Evolutionary conservation across 2,888 invertebrate genomes (phyloP), one percentile per base, ranked within the genome.

Genomic region (Osedax frankpressi): DNA sequence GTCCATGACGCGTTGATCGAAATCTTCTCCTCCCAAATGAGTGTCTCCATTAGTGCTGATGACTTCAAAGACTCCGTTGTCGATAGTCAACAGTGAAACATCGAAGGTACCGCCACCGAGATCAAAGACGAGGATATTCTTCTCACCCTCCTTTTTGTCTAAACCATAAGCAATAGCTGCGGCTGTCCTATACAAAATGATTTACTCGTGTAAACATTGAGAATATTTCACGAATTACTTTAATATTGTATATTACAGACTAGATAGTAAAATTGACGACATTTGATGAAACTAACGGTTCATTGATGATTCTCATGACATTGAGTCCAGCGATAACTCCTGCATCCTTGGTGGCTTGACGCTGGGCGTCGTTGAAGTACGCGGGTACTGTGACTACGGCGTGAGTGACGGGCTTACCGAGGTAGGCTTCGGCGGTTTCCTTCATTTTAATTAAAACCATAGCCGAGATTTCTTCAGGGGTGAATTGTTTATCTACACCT

Each of bases 51-150:
- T 92, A 76, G 93, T 93, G 0, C 93, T 90, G 2, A 84, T 77
- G 11, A 87, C 89, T 87, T 98, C 97, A 84, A 98, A 98, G 3
- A 98, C 95, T 73, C 97, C 98, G 81, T 96, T 95, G 83, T 98
- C 97, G 82, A 98, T 98, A 77, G 96, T 97, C 73, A 98, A 88
- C 26, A 98, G 89, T 60, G 96, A 96, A 25, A 98, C 98, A 86
- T 98, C 98, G 83, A 98, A 98, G 78, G 98, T 98, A 86, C 97
- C 98, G 85, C 98, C 98, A 82, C 98, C 97, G 86, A 98, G 89
- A 88, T 98, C 97, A 85, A 97, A 98, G 19, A 98, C 96, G 71
- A 98, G 88, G 26, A 98, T 94, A 82, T 98, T 98, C 88, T 96
- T 95, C 86, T 97, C 97, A 69, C 94, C 94, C 76, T 94, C 94